Conservation (phyloP, 1,140 invertebrate genomes). For the Choristoneura fumiferana region DNA sequence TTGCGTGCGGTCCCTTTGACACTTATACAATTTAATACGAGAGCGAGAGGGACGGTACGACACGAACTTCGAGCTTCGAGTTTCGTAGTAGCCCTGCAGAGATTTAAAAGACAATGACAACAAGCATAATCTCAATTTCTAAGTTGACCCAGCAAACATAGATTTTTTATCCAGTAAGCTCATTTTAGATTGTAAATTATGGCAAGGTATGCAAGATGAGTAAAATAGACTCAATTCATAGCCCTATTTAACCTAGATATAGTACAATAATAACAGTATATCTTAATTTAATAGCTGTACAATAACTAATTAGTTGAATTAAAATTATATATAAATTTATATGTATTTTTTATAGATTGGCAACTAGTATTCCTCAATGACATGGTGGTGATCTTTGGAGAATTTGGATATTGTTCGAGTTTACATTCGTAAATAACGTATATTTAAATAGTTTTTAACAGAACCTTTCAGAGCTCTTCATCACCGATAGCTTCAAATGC, state of each 20-base stretch:
- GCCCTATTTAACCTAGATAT: constrained; percentile 22
- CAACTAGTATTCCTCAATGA: constrained; percentile 10
- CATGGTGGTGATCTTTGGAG: constrained; percentile 13
- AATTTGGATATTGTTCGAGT: constrained; percentile 5
- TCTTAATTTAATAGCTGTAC: constrained; percentile 20
- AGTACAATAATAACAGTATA: constrained; percentile 20
- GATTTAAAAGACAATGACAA: too few relatives aligned
- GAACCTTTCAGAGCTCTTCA: constrained; percentile 86
- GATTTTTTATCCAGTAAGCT: too few relatives aligned
- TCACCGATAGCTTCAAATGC: constrained; percentile 95
- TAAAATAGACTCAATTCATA: constrained; percentile 19
- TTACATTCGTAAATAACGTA: background rate
- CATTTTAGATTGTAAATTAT: too few relatives aligned
- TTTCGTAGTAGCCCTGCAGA: too few relatives aligned
- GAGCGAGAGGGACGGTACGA: too few relatives aligned
- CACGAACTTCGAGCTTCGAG: too few relatives aligned
- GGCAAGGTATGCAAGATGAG: background rate
- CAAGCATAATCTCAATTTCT: too few relatives aligned
- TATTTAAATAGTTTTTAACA: background rate
- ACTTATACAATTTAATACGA: too few relatives aligned
- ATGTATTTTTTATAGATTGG: constrained; percentile 2
- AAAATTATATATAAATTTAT: background rate
- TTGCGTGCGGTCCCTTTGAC: too few relatives aligned
- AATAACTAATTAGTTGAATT: constrained; percentile 10
- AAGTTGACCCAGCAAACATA: too few relatives aligned